A percentile compares a stretch with the other conserved stretches of the same genome.
Conservation (phyloP, 2,797 vertebrate genomes). For the Gadopsis marmoratus region DNA sequence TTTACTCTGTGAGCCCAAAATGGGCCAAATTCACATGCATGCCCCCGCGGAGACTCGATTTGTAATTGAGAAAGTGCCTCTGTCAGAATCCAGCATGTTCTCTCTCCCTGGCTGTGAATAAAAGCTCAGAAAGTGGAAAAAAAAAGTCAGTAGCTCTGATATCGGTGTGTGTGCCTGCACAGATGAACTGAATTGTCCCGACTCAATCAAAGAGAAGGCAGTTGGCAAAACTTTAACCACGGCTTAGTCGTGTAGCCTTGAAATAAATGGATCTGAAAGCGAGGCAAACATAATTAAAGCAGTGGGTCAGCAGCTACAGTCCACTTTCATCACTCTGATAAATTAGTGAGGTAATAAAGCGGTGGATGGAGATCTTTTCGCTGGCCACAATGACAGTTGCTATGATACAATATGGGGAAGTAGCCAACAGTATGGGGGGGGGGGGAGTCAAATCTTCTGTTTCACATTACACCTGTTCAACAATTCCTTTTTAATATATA, state of each 20-base stretch:
- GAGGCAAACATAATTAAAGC: neutral
- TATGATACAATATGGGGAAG: too few species aligned
- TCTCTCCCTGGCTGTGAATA: slow-evolving; percentile 14
- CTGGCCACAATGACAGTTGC: neutral
- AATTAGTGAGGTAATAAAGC: neutral
- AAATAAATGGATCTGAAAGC: slow-evolving; percentile 19
- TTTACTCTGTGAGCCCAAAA: slow-evolving; percentile 25
- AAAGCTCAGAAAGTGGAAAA: neutral
- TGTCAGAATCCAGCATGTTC: neutral
- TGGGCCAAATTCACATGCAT: slow-evolving; percentile 15
- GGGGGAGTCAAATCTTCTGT: too few species aligned
- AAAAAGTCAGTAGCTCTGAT: slow-evolving; percentile 19
- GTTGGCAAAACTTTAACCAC: slow-evolving; percentile 1
- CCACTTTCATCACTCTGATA: slow-evolving; percentile 14
- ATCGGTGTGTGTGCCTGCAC: neutral
- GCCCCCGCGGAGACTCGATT: neutral
- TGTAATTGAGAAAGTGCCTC: slow-evolving; percentile 39
- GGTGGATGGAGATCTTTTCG: neutral
- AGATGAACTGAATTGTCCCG: slow-evolving; percentile 27
- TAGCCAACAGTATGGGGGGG: too few species aligned
- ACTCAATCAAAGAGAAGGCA: slow-evolving; percentile 36
- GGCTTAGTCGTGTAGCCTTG: slow-evolving; percentile 4
- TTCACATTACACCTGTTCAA: neutral
- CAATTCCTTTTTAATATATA: neutral
- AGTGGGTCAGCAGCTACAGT: slow-evolving; percentile 5